Base-by-base conservation (phyloP, 2,888 invertebrate genomes). In the Drosophila mettleri region DNA sequence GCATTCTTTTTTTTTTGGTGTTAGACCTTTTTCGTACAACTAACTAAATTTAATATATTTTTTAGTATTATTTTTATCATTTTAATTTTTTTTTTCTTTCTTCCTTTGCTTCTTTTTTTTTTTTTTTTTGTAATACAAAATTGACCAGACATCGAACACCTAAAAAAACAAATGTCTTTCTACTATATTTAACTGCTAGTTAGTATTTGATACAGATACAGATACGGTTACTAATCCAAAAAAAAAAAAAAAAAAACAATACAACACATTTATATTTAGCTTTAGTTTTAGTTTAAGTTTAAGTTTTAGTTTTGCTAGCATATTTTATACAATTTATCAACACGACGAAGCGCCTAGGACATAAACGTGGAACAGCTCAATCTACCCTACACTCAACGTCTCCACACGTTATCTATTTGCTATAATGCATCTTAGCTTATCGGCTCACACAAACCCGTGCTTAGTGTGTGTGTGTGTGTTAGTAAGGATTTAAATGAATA, bases 171-270 rank as follows among this genome's bases (percentile, higher is more conserved):
- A 74, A 71, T 84, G 54, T 53, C 77, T 12, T 45, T 27, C 84
- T 86, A 85, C 41, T 68, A 64, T 66, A 60, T 67, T 74, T 69
- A 67, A 74, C 38, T 66, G 65, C 85, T 84, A 82, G 81, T 64
- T 80, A 82, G 81, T 82, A 82, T 82, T 82, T 69, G 75, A 82
- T 82, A 82, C 81, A 86, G 72, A 77, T 76, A 74, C 74, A 71
- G 39, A 52, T 61, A 70, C 53, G 66, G 43, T 72, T 67, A 60
- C 53, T 51, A 65, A 58, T 53, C 57, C 39, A 72, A 65, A 70
- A 71, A 80, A 74, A 69, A 71, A 61, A 52, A 69, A 81, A 70
- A 74, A 69, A 71, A 61, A 52, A 69, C 78, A 70, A 62, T 62
- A 65, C 41, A 55, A 69, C 58, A 69, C 55, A 69, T 70, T 69